These are phyloP conservation scores for Sandelia bainsii DNA, from an alignment of 2,797 vertebrate genomes.

Conservation along the genomic window DNA sequence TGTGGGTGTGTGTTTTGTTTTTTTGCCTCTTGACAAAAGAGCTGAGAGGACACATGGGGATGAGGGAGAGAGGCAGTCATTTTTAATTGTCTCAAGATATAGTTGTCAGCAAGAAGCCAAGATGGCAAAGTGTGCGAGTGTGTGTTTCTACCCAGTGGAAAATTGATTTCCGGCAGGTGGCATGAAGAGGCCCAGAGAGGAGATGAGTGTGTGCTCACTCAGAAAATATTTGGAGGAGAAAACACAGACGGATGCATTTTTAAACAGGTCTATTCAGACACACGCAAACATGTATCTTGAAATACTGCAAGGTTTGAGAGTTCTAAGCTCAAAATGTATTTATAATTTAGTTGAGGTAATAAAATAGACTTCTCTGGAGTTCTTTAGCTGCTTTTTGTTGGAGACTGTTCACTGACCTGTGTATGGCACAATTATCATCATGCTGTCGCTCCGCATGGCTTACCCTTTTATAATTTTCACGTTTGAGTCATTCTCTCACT, in stretches of 20 bases:
- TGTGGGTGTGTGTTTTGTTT: conserved; percentile 13
- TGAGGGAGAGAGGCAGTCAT: not conserved
- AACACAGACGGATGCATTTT: conserved; percentile 46
- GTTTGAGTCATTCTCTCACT: conserved; percentile 24
- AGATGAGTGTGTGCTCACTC: conserved; percentile 26
- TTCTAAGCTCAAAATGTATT: conserved; percentile 2
- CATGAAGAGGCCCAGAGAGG: conserved; percentile 50
- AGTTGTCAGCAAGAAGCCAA: conserved; percentile 45
- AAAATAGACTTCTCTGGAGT: not conserved
- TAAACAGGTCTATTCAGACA: conserved; percentile 35
- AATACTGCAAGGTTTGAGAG: not conserved
- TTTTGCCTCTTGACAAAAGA: not conserved
- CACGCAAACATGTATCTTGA: conserved; percentile 9
- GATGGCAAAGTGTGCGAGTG: conserved; percentile 10
- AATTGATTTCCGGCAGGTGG: conserved; percentile 72
- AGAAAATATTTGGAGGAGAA: conserved; percentile 54
- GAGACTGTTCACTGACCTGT: too few species aligned
- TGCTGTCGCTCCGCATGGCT: conserved; percentile 20
- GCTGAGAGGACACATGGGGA: not conserved
- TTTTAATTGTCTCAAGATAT: conserved; percentile 36
- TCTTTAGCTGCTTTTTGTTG: too few species aligned
- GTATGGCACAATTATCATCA: not conserved
- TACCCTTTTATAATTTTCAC: conserved; percentile 1
- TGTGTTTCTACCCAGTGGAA: conserved; percentile 11
- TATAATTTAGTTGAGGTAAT: conserved; percentile 2